phyloP scores from a whole-genome alignment of 2,113 vertebrate species.

The Alligator sinensis region DNA sequence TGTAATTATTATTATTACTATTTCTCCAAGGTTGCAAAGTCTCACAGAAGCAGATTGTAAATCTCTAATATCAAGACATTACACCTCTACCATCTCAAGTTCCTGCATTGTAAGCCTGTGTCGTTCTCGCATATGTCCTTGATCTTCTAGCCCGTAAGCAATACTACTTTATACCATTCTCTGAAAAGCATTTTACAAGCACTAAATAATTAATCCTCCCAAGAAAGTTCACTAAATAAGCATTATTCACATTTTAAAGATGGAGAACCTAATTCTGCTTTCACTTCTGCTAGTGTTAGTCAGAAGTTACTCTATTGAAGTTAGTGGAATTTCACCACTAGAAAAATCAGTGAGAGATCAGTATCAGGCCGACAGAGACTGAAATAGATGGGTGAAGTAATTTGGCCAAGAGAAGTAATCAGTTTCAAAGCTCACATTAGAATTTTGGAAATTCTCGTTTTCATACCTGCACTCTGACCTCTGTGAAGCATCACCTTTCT shows the following conservation, averaged over 20 bases:
- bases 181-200: slow-evolving; percentile 24
- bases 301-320: slow-evolving; percentile 17
- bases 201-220: slow-evolving; percentile 50
- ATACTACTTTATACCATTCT: slow-evolving; percentile 27
- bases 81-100: slow-evolving; percentile 20
- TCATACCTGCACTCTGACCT: not conserved
- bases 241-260: slow-evolving; percentile 49
- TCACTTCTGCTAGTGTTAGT: slow-evolving; percentile 47
- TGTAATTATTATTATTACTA: slow-evolving; percentile 21
- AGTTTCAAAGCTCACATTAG: not conserved
- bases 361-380: not conserved
- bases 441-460: not conserved
- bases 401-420: slow-evolving; percentile 2
- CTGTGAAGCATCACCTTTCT: not conserved
- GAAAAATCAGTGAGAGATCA: slow-evolving; percentile 46
- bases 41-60: slow-evolving; percentile 1
- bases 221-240: slow-evolving; percentile 21
- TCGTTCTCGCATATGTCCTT: slow-evolving; percentile 31
- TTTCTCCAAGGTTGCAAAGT: slow-evolving; percentile 32
- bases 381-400: not conserved
- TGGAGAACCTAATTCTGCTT: slow-evolving; percentile 51
- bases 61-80: slow-evolving; percentile 25
- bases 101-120: not conserved
- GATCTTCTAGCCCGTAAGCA: slow-evolving; percentile 28
- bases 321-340: slow-evolving; percentile 28